phyloP scores from a whole-genome alignment of 23 tunicate genomes.

The Phallusia fumigata region DNA sequence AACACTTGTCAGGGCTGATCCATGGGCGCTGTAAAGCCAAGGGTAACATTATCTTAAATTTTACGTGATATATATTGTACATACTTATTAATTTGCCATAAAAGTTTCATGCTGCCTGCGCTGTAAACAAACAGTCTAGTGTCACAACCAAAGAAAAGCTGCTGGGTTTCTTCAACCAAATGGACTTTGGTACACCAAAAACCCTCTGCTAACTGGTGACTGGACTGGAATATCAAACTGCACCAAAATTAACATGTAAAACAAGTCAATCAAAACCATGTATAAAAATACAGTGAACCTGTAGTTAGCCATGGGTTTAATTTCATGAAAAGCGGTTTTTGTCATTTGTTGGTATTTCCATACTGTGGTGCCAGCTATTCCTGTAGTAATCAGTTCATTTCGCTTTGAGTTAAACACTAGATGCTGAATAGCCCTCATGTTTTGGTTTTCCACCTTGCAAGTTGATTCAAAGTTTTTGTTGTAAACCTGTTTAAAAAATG shows the following conservation, averaged over 20 bases:
- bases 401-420: slow-evolving; percentile 42
- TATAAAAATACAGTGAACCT: slow-evolving; percentile 11
- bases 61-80: no score
- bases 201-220: slow-evolving; percentile 38
- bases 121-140: slow-evolving; percentile 45
- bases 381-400: slow-evolving; percentile 63
- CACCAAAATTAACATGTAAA: not conserved
- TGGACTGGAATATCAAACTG: slow-evolving; percentile 32
- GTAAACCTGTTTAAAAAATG: slow-evolving; percentile 41
- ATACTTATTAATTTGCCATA: slow-evolving; percentile 48
- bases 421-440: slow-evolving; percentile 64
- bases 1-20: slow-evolving; percentile 47
- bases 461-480: slow-evolving; percentile 56
- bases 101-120: slow-evolving; percentile 40
- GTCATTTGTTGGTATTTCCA: slow-evolving; percentile 60
- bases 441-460: slow-evolving; percentile 52
- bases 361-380: slow-evolving; percentile 68
- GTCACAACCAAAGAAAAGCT: slow-evolving; percentile 48
- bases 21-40: slow-evolving; percentile 55
- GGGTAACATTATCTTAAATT: not conserved
- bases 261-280: not conserved
- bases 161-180: slow-evolving; percentile 30
- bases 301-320: slow-evolving; percentile 71
- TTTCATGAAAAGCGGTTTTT: slow-evolving; percentile 28
- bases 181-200: slow-evolving; percentile 76